Conservation (phyloP, 2,797 vertebrate species). For the Coranthus polyacanthus region DNA sequence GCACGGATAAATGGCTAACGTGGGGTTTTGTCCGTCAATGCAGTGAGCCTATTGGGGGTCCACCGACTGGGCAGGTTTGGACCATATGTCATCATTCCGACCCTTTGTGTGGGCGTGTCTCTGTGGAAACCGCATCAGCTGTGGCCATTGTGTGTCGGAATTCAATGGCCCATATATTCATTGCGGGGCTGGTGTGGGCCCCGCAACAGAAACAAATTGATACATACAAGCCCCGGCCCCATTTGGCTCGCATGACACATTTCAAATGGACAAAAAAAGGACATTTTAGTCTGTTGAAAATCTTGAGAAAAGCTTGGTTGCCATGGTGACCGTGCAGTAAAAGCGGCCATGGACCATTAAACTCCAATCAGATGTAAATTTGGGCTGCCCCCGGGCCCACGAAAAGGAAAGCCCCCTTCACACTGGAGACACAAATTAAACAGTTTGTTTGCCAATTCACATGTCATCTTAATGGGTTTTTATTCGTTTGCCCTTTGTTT, state of each 20-base stretch:
- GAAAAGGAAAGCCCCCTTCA: constrained; percentile 80
- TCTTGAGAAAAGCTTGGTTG: constrained; percentile 92
- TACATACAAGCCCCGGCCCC: constrained; percentile 90
- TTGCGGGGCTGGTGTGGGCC: constrained; percentile 85
- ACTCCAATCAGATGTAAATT: constrained; percentile 96
- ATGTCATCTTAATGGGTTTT: constrained; percentile 93
- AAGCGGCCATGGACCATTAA: constrained; percentile 91
- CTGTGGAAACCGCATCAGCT: constrained; percentile 93
- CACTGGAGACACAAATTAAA: constrained; percentile 89
- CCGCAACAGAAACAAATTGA: constrained; percentile 96
- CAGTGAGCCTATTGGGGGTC: constrained; percentile 87
- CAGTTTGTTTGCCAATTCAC: constrained; percentile 95
- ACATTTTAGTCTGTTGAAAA: constrained; percentile 92
- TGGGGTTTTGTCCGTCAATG: constrained; percentile 85
- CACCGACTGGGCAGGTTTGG: constrained; percentile 86
- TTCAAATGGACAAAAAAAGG: constrained; percentile 91
- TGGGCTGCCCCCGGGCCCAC: constrained; percentile 82
- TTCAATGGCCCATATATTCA: constrained; percentile 94
- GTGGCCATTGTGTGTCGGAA: constrained; percentile 86
- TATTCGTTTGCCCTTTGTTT: constrained; percentile 90
- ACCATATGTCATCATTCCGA: constrained; percentile 97
- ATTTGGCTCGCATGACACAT: constrained; percentile 89
- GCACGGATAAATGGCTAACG: constrained; percentile 85
- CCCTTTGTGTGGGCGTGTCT: constrained; percentile 87
- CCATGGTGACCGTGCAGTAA: constrained; percentile 86